Evolutionary conservation across 2,797 vertebrate genomes (phyloP), one percentile per base, ranked within the genome.

Genomic region (Mastacembelus armatus): DNA sequence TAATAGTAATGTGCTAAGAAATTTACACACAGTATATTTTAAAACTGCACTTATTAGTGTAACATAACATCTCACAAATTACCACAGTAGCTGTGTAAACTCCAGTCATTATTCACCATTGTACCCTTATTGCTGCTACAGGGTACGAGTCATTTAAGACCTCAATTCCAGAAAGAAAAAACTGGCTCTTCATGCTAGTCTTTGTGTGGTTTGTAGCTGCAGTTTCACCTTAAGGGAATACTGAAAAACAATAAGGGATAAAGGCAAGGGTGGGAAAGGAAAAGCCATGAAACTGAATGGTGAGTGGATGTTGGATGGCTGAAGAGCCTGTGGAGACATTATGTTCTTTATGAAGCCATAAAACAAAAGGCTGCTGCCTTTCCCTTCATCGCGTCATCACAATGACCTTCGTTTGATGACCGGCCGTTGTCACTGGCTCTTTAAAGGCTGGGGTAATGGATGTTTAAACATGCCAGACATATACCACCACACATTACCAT

Each of bases 401-500:
- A 74, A 80, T 90, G 91, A 93, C 92, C 92, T 93, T 93, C 72
- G 62, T 90, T 90, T 90, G 84, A 92, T 88, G 89, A 85, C 84
- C 77, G 30, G 81, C 74, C 52, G 83, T 83, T 84, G 70, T 90
- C 85, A 73, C 50, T 26, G 36, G 74, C 59, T 64, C 59, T 82
- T 90, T 90, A 89, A 89, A 84, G 72, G 72, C 79, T 73, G 26
- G 29, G 54, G 85, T 92, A 92, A 92, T 91, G 71, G 86, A 86
- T 92, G 89, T 90, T 91, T 92, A 89, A 82, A 86, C 85, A 92
- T 84, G 81, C 14, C 74, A 57, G 71, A 78, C 79, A 59, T 85
- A 86, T 82, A 88, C 58, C 67, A 65, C 68, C 63, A 60, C 83
- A 80, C 61, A 78, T 88, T 5, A 54, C 56, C 52, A 45, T 69